phyloP scores from a whole-genome alignment of 2,797 vertebrate species.

The Enteromius viviparus region DNA sequence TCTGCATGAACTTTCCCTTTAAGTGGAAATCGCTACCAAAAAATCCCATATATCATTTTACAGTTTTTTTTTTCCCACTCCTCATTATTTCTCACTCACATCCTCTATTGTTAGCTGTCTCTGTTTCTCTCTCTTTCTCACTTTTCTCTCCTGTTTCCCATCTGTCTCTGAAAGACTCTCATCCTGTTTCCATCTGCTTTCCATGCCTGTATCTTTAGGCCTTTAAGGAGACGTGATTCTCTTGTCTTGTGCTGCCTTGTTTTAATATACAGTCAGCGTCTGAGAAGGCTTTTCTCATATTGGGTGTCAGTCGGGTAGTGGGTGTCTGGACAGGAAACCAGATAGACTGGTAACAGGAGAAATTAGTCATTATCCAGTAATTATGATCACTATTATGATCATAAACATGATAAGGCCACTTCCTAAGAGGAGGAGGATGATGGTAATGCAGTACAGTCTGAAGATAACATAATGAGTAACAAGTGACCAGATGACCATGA shows the following conservation, averaged over 20 bases:
- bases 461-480: constrained; percentile 13
- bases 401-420: constrained; percentile 8
- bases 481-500: constrained; percentile 1
- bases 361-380: constrained; percentile 12
- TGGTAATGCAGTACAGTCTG: constrained; percentile 23
- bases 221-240: constrained; percentile 24
- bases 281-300: constrained; percentile 14
- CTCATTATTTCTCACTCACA: constrained; percentile 19
- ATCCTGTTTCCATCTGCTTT: constrained; percentile 16
- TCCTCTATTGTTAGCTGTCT: constrained; percentile 23
- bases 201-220: constrained; percentile 8
- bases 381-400: constrained; percentile 24
- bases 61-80: too few relatives aligned
- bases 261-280: constrained; percentile 46
- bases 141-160: neutral
- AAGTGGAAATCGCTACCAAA: neutral
- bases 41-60: neutral
- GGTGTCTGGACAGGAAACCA: constrained; percentile 33
- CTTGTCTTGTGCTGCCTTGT: constrained; percentile 27
- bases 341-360: constrained; percentile 26
- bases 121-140: constrained; percentile 8
- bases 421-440: neutral
- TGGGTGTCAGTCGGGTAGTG: constrained; percentile 28
- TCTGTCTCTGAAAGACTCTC: constrained; percentile 32
- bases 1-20: neutral